phyloP scores from a whole-genome alignment of 2,888 invertebrate species.

The Dioctria rufipes region DNA sequence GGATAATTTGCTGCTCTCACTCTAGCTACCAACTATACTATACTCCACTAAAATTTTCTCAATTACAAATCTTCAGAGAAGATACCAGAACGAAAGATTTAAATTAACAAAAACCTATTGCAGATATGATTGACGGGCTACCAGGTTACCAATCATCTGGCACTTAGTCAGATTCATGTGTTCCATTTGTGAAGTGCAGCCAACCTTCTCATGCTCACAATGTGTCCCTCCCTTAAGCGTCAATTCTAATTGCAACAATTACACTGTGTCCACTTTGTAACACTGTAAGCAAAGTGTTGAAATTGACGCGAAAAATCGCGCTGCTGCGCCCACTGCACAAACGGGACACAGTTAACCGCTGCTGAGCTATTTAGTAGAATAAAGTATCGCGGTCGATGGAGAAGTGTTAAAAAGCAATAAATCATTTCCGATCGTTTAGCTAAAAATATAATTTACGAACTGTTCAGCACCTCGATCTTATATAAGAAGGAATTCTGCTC shows the following conservation, averaged over 20 bases:
- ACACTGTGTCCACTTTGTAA: constrained; percentile 27
- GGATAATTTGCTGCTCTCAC: no score
- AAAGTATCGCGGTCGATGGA: constrained; percentile 12
- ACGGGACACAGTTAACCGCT: neutral
- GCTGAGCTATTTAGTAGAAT: constrained; percentile 10
- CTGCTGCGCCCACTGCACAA: constrained; percentile 40
- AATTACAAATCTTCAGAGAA: neutral
- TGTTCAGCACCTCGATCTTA: constrained; percentile 41
- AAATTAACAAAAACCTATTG: constrained; percentile 15
- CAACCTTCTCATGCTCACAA: neutral
- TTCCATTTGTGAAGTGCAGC: constrained; percentile 7
- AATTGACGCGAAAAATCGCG: constrained; percentile 34
- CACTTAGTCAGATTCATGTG: neutral
- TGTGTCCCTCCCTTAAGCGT: neutral
- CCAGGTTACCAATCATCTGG: neutral
- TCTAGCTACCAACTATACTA: no score
- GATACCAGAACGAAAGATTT: neutral
- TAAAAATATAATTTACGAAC: constrained; percentile 50
- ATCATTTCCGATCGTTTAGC: constrained; percentile 45
- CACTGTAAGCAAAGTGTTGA: constrained; percentile 26
- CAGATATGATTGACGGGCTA: constrained; percentile 11
- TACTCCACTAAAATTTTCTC: no score
- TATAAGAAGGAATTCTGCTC: constrained; percentile 36
- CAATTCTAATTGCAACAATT: constrained; percentile 41
- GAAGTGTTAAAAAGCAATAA: constrained; percentile 45